Conservation (phyloP, 2,888 invertebrate genomes). For the Heliconius aoede region DNA sequence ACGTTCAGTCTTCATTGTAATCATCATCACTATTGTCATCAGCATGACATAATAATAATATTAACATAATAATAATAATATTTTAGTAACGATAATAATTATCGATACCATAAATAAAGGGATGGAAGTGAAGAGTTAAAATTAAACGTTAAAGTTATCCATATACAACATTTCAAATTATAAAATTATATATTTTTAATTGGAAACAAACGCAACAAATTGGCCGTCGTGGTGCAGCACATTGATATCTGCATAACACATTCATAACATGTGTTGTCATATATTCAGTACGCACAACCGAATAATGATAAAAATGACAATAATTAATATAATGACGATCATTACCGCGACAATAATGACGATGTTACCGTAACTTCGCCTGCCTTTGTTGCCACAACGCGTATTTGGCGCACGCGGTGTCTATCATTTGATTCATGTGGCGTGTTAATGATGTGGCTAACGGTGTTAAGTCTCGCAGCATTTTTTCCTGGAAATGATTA, state of each 20-base stretch:
- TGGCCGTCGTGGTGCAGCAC: no score
- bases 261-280: not conserved
- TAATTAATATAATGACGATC: not conserved
- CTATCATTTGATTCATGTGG: slow-evolving; percentile 94
- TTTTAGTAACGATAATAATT: not conserved
- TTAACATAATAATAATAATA: not conserved
- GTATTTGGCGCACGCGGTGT: slow-evolving; percentile 93
- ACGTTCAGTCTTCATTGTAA: not conserved
- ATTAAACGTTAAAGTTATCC: not conserved
- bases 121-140: not conserved
- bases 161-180: no score
- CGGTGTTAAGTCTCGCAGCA: slow-evolving; percentile 91
- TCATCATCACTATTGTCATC: not conserved
- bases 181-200: no score
- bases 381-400: slow-evolving; percentile 92
- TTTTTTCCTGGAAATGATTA: slow-evolving; percentile 86
- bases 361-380: slow-evolving; percentile 79
- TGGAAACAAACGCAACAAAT: no score
- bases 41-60: not conserved
- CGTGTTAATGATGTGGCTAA: slow-evolving; percentile 91
- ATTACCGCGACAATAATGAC: not conserved
- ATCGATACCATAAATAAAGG: not conserved
- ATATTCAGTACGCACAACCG: not conserved
- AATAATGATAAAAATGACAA: not conserved
- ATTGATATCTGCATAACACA: not conserved